phyloP scores from a whole-genome alignment of 2,113 vertebrate genomes.

The Melanotaenia duboulayi region DNA sequence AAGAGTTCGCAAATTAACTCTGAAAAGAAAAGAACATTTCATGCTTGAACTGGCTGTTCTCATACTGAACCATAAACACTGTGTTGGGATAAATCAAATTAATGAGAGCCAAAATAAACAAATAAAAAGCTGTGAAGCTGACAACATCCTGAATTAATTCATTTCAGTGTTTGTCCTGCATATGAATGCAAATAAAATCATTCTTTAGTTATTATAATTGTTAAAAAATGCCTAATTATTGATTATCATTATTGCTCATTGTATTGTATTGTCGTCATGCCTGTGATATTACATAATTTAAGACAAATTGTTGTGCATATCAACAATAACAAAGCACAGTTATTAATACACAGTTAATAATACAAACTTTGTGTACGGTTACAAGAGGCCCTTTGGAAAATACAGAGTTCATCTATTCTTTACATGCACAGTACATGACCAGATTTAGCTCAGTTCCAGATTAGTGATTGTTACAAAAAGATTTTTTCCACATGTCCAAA shows the following conservation, averaged over 20 bases:
- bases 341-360: too few species aligned
- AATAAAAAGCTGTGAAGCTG: slow-evolving; percentile 3
- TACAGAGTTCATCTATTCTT: background rate
- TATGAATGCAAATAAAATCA: background rate
- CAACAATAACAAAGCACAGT: too few species aligned
- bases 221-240: too few species aligned
- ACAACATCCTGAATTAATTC: slow-evolving; percentile 18
- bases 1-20: slow-evolving; percentile 39
- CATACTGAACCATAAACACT: slow-evolving; percentile 19
- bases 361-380: background rate
- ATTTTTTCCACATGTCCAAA: too few species aligned
- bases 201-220: too few species aligned
- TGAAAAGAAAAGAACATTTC: slow-evolving; percentile 45
- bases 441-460: too few species aligned
- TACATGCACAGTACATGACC: too few species aligned
- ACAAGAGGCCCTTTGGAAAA: background rate
- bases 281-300: too few species aligned
- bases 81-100: slow-evolving; percentile 50
- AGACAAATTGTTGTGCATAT: too few species aligned
- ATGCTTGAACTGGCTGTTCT: slow-evolving; percentile 49
- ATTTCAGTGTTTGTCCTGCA: slow-evolving; percentile 25
- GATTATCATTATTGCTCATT: too few species aligned
- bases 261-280: too few species aligned
- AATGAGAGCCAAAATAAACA: slow-evolving; percentile 39
- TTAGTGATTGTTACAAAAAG: too few species aligned